Evolutionary conservation across 2,888 invertebrate species (phyloP).

Genomic region (Plagiodera versicolora): DNA sequence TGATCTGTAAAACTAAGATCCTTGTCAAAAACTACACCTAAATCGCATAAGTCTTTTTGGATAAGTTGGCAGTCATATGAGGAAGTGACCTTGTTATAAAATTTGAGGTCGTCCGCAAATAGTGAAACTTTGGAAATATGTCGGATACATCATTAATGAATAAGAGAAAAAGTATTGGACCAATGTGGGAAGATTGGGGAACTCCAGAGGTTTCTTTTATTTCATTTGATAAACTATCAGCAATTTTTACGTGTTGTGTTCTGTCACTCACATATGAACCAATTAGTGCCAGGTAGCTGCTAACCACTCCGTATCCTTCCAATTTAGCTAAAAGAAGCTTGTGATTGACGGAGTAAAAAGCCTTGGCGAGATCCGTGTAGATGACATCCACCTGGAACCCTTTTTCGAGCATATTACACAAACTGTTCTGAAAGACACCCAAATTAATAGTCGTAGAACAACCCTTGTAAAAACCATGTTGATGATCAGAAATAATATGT

Average conservation of each 20-base stretch:
- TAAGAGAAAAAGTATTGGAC: background rate
- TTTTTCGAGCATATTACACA: background rate
- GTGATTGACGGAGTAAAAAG: conserved; percentile 3
- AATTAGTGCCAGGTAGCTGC: background rate
- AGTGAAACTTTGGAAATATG: background rate
- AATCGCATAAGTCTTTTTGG: background rate
- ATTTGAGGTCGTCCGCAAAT: background rate
- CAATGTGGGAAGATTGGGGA: background rate
- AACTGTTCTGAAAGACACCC: too few species aligned
- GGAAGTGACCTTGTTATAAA: background rate
- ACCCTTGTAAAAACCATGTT: conserved; percentile 5
- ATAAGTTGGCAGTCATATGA: background rate
- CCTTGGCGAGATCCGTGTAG: conserved; percentile 1
- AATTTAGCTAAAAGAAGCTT: background rate
- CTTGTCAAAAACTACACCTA: background rate
- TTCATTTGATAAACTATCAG: background rate
- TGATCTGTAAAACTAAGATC: background rate
- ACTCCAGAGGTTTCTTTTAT: background rate
- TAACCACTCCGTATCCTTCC: background rate
- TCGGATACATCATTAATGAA: background rate
- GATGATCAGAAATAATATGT: conserved; percentile 2
- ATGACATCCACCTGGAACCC: conserved; percentile 1
- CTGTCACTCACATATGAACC: too few species aligned
- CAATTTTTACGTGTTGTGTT: too few species aligned
- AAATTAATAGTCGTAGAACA: background rate